Base-by-base conservation (phyloP, 2,888 invertebrate species). In the Thecophora atra region DNA sequence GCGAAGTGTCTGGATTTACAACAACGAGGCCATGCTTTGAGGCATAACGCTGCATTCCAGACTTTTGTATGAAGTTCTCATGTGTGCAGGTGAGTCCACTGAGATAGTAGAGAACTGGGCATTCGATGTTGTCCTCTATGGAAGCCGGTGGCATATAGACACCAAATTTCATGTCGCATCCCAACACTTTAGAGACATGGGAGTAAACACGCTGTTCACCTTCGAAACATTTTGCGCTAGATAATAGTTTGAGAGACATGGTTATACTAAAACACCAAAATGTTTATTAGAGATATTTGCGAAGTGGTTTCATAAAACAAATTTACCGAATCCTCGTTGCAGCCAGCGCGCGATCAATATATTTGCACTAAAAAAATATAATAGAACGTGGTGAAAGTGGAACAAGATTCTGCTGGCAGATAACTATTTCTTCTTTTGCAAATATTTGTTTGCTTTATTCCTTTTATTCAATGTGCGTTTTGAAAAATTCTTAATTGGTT, bases 1-100 rank as follows among this genome's bases (percentile, higher is more conserved):
- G 99, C 78, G 98, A 98, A 0, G 99, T 99, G 82, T 99, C 99
- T 0, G 99, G 98, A 73, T 93, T 94, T 3, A 99, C 94, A 69
- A 99, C 90, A 75, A 96, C 91, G 3, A 99, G 87, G 0, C 94
- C 94, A 82, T 94, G 90, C 81, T 96, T 90, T 5, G 97, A 90
- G 5, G 99, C 99, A 87, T 93, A 92, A 80, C 90, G 89, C 88
- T 99, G 99, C 75, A 95, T 94, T n/a, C 98, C 98, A 62, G 97
- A 91, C 87, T 99, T 99, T 67, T 94, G 92, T 76, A 98, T 93
- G 82, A 99, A 98, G 88, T 99, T 99, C 81, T 95, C 93, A 86
- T 99, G 98, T 15, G 91, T 96, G 85, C 99, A 99, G 0, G 94
- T 94, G 42, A 99, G 88, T 1, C 98, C 97, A 52, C 97, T 97